These are phyloP conservation scores for Scaeva pyrastri DNA, from an alignment of 2,888 invertebrate species.

Conservation along the genomic window DNA sequence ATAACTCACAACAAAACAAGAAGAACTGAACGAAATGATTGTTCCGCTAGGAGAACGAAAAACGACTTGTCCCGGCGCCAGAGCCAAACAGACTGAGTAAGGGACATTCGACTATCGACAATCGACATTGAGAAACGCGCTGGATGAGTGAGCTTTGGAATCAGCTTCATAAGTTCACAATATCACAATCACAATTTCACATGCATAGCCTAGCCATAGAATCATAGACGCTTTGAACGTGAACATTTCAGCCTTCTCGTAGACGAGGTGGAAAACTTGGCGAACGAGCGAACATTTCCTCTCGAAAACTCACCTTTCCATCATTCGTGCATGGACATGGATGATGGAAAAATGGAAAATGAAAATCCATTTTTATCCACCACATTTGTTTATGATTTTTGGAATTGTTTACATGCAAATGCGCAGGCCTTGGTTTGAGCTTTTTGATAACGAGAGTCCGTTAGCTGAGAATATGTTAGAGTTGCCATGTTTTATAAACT, in stretches of 20 bases:
- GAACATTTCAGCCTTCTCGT: neutral
- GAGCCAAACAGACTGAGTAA: constrained; percentile 71
- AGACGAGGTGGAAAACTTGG: constrained; percentile 52
- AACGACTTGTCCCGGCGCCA: constrained; percentile 74
- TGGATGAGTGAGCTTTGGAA: constrained; percentile 61
- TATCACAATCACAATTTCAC: too few relatives aligned
- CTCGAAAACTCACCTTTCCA: neutral
- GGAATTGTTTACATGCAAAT: constrained; percentile 22
- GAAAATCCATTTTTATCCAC: neutral
- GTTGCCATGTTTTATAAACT: neutral
- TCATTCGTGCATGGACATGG: constrained; percentile 12
- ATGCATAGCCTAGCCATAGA: too few relatives aligned
- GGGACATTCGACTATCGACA: too few relatives aligned
- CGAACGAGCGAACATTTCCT: neutral
- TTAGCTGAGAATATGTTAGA: neutral
- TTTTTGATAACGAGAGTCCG: neutral
- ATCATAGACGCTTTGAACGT: neutral
- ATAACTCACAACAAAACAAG: constrained; percentile 62
- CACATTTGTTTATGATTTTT: constrained; percentile 37
- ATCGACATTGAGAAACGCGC: constrained; percentile 50
- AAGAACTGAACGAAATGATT: constrained; percentile 62
- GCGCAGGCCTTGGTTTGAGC: constrained; percentile 21
- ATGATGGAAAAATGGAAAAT: constrained; percentile 21
- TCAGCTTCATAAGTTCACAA: constrained; percentile 14
- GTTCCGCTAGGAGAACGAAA: constrained; percentile 53